Conservation (phyloP, 2,888 invertebrate genomes). For the Ellobium chinense region DNA sequence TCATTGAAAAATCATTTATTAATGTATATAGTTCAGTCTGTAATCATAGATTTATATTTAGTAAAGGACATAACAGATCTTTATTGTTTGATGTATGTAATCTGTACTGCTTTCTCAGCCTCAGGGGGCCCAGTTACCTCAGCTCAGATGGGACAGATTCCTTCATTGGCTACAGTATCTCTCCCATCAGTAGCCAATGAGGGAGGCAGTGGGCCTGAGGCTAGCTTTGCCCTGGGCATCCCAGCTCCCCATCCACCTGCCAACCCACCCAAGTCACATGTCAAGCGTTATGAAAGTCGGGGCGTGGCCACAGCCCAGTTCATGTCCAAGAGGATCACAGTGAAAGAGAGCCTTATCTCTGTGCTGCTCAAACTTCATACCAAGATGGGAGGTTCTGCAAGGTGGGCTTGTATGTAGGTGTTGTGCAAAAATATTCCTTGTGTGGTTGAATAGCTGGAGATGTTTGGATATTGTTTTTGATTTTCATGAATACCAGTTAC, state of each 20-base stretch:
- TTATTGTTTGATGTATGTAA: no score
- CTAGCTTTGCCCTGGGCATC: conserved; percentile 47
- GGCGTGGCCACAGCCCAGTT: conserved; percentile 63
- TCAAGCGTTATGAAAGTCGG: conserved; percentile 58
- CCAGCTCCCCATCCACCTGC: conserved; percentile 36
- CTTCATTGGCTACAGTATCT: conserved; percentile 56
- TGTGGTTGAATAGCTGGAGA: no score
- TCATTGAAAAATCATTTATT: no score
- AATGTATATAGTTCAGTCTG: no score
- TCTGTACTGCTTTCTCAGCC: conserved; percentile 54
- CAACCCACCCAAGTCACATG: not conserved
- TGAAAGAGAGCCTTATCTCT: conserved; percentile 88
- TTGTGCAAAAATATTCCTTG: no score
- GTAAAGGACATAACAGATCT: no score
- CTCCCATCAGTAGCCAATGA: conserved; percentile 50
- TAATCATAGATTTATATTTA: no score
- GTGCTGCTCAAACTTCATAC: conserved; percentile 93
- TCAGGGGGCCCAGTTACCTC: conserved; percentile 67
- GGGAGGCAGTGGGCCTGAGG: conserved; percentile 53
- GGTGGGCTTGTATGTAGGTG: no score
- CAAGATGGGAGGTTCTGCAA: conserved; percentile 86
- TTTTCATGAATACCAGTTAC: no score
- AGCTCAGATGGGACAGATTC: conserved; percentile 65
- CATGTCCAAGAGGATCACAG: conserved; percentile 57
- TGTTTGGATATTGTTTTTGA: no score